Evolutionary conservation across 2,888 invertebrate genomes (phyloP).

Genomic region (Drosophila koepferae): DNA sequence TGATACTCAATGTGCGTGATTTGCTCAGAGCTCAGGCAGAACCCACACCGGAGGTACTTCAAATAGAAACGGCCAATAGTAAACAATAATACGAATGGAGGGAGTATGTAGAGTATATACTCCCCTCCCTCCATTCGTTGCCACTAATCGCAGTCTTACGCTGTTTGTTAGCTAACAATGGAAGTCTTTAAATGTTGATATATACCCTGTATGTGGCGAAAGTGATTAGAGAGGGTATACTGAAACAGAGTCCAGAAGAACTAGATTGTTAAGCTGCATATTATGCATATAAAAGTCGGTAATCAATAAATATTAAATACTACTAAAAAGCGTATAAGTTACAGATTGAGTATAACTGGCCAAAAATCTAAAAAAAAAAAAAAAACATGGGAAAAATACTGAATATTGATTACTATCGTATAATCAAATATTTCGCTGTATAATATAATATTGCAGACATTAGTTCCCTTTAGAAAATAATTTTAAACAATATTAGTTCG

Average conservation of each 20-base stretch:
- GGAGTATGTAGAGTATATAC: too few relatives aligned
- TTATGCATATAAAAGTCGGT: too few relatives aligned
- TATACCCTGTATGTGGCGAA: background rate
- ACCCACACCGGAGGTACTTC: conserved; percentile 64
- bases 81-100: background rate
- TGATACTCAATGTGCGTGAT: conserved; percentile 84
- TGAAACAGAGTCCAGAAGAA: background rate
- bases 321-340: background rate
- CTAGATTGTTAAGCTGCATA: too few relatives aligned
- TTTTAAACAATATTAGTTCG: too few relatives aligned
- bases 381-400: too few relatives aligned
- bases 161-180: conserved; percentile 1
- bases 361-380: too few relatives aligned
- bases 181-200: conserved; percentile 6
- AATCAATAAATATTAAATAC: background rate
- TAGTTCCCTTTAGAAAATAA: too few relatives aligned
- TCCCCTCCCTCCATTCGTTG: too few relatives aligned
- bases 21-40: conserved; percentile 78
- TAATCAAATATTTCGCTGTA: background rate
- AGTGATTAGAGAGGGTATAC: background rate
- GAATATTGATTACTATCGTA: background rate
- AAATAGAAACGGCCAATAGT: conserved; percentile 9
- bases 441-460: too few relatives aligned
- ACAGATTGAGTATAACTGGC: too few relatives aligned
- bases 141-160: conserved; percentile 6